These are phyloP conservation scores for Sebastes umbrosus DNA, from an alignment of 2,797 vertebrate species.

Conservation along the genomic window DNA sequence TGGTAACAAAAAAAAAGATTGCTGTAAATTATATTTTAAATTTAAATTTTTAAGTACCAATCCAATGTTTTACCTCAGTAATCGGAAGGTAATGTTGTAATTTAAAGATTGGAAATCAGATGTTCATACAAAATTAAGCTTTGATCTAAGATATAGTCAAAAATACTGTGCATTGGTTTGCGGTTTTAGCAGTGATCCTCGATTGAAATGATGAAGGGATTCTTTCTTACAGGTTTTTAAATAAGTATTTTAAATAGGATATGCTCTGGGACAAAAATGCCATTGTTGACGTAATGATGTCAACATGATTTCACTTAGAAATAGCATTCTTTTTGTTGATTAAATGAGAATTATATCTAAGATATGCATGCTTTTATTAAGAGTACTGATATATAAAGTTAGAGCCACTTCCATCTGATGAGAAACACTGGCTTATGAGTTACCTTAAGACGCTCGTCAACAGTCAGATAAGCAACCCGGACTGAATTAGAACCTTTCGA, in stretches of 20 bases:
- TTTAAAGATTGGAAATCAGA: conserved; percentile 53
- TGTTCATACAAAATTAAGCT: conserved; percentile 47
- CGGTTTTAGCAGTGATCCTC: conserved; percentile 45
- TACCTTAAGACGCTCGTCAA: conserved; percentile 35
- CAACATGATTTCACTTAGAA: conserved; percentile 71
- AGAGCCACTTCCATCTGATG: conserved; percentile 36
- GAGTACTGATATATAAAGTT: conserved; percentile 72
- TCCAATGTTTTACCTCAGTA: conserved; percentile 75
- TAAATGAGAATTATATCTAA: conserved; percentile 76
- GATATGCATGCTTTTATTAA: conserved; percentile 85
- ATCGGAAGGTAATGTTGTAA: conserved; percentile 59
- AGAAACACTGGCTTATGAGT: conserved; percentile 25
- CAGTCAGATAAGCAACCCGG: conserved; percentile 33
- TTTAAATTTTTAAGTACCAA: conserved; percentile 48
- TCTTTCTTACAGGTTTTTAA: conserved; percentile 71
- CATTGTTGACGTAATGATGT: conserved; percentile 75
- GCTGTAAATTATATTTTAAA: conserved; percentile 67
- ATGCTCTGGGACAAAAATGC: conserved; percentile 78
- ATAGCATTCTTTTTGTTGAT: conserved; percentile 68
- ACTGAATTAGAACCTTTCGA: conserved; percentile 44
- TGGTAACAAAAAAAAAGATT: conserved; percentile 39
- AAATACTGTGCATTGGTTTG: conserved; percentile 60
- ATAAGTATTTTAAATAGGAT: conserved; percentile 77
- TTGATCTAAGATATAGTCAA: conserved; percentile 46
- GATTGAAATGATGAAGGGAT: conserved; percentile 66